Evolutionary conservation across 2,888 invertebrate species (phyloP), one percentile per base, ranked within the genome.

Genomic region (Troglohyphantes excavatus): DNA sequence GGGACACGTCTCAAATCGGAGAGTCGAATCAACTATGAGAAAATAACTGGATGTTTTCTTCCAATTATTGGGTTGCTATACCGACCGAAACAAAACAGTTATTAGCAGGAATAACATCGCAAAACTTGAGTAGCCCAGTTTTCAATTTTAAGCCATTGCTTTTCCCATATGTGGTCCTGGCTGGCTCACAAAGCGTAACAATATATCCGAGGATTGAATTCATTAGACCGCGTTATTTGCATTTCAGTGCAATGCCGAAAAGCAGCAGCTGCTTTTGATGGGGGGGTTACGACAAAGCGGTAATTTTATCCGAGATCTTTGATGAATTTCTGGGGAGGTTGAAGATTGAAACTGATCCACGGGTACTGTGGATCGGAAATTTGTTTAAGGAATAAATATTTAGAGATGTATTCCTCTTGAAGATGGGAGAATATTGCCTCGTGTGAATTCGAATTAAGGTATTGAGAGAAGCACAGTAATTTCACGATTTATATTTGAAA

Each of bases 221-320:
- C 26, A 26, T 63, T 63, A 21, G 23, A 63, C 63, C 68, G 39
- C 5, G 5, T 19, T 19, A 68, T 68, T 68, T 68, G 68, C 68
- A 68, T 68, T 68, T 29, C 29, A 68, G 33, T 33, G 68, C n/a
- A 17, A 19, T 67, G 19, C 68, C n/a, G 68, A 68, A 68, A 68
- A 19, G 1, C 21, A 39, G 17, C 68, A 68, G 39, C 68, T 68
- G 68, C n/a, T 7, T 19, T n/a, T 29, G 68, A 68, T 19, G 19
- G 68, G n/a, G n/a, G n/a, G n/a, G 7, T 11, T n/a, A n/a, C 3
- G 53, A 53, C 53, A 53, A 53, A 53, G 53, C 53, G 53, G 53
- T 53, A 6, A n/a, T 53, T 53, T 53, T 53, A 53, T 53, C 53
- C 53, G 13, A 53, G 53, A 53, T 53, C 53, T 53, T 53, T 53